Base-by-base conservation (phyloP, 2,797 vertebrate species). In the Protosalanx chinensis region DNA sequence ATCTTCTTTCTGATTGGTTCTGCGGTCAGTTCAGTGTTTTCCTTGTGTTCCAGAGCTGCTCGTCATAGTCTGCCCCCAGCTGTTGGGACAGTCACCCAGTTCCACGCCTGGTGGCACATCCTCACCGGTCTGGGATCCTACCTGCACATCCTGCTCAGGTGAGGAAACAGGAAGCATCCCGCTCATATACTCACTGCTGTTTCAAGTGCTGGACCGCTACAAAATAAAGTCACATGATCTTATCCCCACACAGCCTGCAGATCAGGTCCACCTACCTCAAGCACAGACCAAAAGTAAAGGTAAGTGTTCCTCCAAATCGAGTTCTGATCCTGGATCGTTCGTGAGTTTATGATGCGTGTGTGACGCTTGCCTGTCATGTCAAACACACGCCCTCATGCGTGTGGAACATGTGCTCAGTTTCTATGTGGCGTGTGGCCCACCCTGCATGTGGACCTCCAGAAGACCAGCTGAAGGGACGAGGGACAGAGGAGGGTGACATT, bases 51-150 rank as follows among this genome's bases (percentile, higher is more conserved):
- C 84, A 99, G 98, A 92, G 89, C 87, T 67, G 87, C 94, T 67
- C 92, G 98, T 73, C 88, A 92, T 78, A 93, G 78, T 68, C 86
- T 96, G 71, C 95, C 95, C 62, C 89, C 95, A 32, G 85, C 94
- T 59, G 83, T 97, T 68, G 95, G 95, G 56, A 94, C 94, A 0
- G 82, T 95, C 33, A 99, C 97, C 15, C 98, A 99, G 84, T 97
- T 99, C 80, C 98, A 99, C 12, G 97, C 97, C 0, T 98, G 96
- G 97, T 99, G 98, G 98, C 98, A 99, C 80, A 97, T 99, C 84
- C 93, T 99, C 62, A 99, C 97, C 30, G 97, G 97, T 76, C 88
- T 99, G 32, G 97, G 97, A 6, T 99, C 98, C 71, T 99, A 99
- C 82, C 92, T 99, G 82, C 98, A 99, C 83, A 96, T 98, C 81